Base-by-base conservation (phyloP, 1,140 invertebrate genomes). In the Diabrotica virgifera region DNA sequence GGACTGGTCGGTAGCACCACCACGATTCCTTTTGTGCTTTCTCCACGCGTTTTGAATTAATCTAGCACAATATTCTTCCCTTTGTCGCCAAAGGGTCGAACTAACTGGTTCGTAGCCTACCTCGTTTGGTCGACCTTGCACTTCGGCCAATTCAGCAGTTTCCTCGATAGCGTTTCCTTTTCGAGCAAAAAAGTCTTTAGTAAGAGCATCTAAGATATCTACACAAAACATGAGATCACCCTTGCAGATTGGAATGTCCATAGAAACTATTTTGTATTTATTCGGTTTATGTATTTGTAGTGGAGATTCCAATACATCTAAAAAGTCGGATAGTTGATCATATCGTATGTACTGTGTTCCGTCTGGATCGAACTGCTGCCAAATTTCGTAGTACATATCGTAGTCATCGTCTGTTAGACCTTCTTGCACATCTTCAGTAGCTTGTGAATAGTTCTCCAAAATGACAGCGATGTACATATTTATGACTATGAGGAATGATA, bases 381-480 rank as follows among this genome's bases (percentile, higher is more conserved):
- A 99, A 70, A 98, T 97, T 82, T 98, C 96, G 79, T 99, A 99
- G 82, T 97, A 99, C 95, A 98, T 97, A 79, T 99, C 97, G 82
- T 98, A 98, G 80, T 99, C 96, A 81, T 99, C 96, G 78, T 97
- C 95, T 37, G 96, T 98, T 52, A 98, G 85, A 74, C 96, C 96
- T 81, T 98, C 96, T 78, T 98, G 96, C 52, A 98, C 97, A 80
- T 98, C 97, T 82, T 98, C 96, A 52, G 96, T 98, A 38, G 96
- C 96, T 74, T 85, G 84, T 63, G 94, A 97, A 82, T 98, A 99
- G 82, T 98, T 99, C 82, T 99, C 96, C 80, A 99, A 87, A 81
- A 99, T 98, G 78, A 98, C 95, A 76, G 96, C 96, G 81, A 98
- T 98, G 87, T 98, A 98, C 96, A 98, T 98, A 88, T 98, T 98